Percentiles rank a stretch among this genome's conserved stretches.
phyloP scores from a whole-genome alignment of 2,797 vertebrate genomes.

The Gouania willdenowi region DNA sequence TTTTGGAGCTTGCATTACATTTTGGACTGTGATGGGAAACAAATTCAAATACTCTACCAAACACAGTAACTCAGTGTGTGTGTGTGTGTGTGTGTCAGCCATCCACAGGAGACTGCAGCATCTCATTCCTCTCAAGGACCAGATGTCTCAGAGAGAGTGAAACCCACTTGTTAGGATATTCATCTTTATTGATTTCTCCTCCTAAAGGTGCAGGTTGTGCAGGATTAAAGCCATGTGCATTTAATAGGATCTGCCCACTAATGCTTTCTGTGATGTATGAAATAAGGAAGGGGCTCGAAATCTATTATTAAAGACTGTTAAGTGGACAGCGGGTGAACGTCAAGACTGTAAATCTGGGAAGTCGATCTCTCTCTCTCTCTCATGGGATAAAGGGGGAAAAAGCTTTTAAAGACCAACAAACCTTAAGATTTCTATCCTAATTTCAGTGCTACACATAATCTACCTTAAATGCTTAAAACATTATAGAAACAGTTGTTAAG shows the following conservation, averaged over 20 bases:
- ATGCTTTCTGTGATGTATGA: constrained; percentile 13
- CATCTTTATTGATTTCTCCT: constrained; percentile 49
- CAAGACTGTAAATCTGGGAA: constrained; percentile 5
- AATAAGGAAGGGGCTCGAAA: constrained; percentile 8
- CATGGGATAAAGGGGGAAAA: not conserved
- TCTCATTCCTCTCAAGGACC: constrained; percentile 32
- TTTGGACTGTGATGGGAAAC: not conserved
- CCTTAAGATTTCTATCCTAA: too few relatives aligned
- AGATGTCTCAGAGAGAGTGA: constrained; percentile 26
- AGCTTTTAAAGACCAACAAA: not conserved
- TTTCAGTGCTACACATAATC: too few relatives aligned
- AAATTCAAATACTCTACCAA: not conserved
- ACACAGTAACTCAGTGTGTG: constrained; percentile 24
- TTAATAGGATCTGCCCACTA: constrained; percentile 11
- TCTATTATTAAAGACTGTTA: constrained; percentile 6
- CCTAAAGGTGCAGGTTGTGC: constrained; percentile 15
- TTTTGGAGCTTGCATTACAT: not conserved
- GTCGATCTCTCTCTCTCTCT: too few relatives aligned
- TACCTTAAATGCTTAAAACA: too few relatives aligned
- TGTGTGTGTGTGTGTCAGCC: too few relatives aligned
- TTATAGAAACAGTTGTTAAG: too few relatives aligned
- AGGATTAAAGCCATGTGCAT: constrained; percentile 13
- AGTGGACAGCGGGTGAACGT: constrained; percentile 7
- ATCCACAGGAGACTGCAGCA: constrained; percentile 36
- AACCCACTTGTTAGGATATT: constrained; percentile 44